Evolutionary conservation across 2,113 vertebrate genomes (phyloP), one percentile per base, ranked within the genome.

Genomic region (Trematocara macrostoma): DNA sequence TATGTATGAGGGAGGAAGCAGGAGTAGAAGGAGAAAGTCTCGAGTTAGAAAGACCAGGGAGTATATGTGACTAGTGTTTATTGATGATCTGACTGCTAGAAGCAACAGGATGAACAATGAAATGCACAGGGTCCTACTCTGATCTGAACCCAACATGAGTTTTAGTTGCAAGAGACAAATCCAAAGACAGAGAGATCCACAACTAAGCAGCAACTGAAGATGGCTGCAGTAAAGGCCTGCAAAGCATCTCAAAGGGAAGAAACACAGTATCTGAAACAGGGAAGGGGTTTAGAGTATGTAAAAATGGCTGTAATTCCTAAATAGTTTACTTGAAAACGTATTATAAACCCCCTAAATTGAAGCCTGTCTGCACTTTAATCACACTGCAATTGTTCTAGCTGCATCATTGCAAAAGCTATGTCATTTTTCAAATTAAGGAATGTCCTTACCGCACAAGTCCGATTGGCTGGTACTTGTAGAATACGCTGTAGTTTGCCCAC

Each of bases 391-490:
- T 59, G 15, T 59, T 59, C 29, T 34, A 69, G 38, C 5, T 14
- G n/a, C 11, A 71, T 26, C 11, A 71, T 45, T 71, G 40, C 38
- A 64, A 23, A 71, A 71, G n/a, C 5, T 0, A 12, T 20, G 18
- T 67, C 6, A 38, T 38, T 15, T 71, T 45, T 40, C 4, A 69
- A 42, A 42, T 51, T 4, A 49, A 83, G 3, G 23, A 8, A 10
- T 23, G 8, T 34, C 20, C 96, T 96, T 92, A 99, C 98, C 98
- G 97, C 89, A 99, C 96, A 71, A 99, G 95, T 93, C 99, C 97
- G 7, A 99, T 97, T 1, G 99, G 99, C 92, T 99, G 99, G 85
- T 98, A 99, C 64, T 99, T 99, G 81, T 99, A 99, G 91, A 99
- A 99, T 74, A 98, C 98, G 11, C 98, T 95, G 0, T 99, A 99